Conservation (phyloP, 2,888 invertebrate species). For the Papilio demoleus region DNA sequence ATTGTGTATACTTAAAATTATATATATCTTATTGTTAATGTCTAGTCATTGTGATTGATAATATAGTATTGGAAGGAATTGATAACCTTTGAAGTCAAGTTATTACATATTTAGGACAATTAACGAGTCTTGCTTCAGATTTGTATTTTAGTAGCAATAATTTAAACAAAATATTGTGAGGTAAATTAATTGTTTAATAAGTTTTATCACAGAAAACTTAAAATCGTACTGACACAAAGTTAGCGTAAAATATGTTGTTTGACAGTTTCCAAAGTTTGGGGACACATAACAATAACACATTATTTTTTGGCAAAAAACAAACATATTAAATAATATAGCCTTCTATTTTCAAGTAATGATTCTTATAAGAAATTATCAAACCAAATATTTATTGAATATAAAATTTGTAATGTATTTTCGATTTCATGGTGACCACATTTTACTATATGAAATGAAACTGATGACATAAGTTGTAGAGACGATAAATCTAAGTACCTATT, state of each 20-base stretch:
- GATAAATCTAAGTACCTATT: not conserved
- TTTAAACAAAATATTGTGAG: constrained; percentile 8
- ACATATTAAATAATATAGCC: too few relatives aligned
- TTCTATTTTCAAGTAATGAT: too few relatives aligned
- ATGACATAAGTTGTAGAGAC: not conserved
- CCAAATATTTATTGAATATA: too few relatives aligned
- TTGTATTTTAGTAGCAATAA: not conserved
- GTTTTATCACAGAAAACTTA: not conserved
- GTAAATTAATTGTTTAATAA: not conserved
- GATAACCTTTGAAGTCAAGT: constrained; percentile 35
- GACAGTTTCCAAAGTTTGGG: too few relatives aligned
- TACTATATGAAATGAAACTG: constrained; percentile 1
- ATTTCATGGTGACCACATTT: not conserved
- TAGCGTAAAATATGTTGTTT: not conserved
- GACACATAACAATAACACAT: too few relatives aligned
- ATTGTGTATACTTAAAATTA: too few relatives aligned
- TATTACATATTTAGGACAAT: constrained; percentile 28
- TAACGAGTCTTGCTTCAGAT: constrained; percentile 14
- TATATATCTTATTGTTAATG: not conserved
- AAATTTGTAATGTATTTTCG: too few relatives aligned
- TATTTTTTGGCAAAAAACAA: too few relatives aligned
- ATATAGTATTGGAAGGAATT: too few relatives aligned
- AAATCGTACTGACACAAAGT: not conserved
- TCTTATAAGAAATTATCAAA: too few relatives aligned
- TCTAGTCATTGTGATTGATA: constrained; percentile 7